A percentile compares a stretch with the other conserved stretches of the same genome.
Conservation (phyloP, 35 echinoderm and acorn worm genomes). For the Diadema setosum region DNA sequence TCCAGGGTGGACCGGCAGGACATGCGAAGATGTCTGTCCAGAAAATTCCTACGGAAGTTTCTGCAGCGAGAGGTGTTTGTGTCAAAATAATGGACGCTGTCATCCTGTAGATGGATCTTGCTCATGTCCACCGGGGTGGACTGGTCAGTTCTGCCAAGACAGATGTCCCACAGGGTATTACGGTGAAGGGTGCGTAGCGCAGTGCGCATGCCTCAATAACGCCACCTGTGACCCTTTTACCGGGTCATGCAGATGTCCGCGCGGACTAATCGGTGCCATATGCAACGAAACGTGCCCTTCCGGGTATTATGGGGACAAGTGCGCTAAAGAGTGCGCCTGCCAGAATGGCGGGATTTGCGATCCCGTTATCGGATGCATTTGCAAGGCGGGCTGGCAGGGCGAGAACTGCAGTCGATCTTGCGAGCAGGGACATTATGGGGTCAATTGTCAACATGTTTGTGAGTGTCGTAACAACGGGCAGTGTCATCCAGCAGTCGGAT, state of each 20-base stretch:
- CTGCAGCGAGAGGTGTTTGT: slow-evolving; percentile 54
- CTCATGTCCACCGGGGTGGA: slow-evolving; percentile 63
- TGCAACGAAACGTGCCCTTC: slow-evolving; percentile 58
- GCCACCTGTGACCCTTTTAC: slow-evolving; percentile 48
- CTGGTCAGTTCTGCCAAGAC: slow-evolving; percentile 41
- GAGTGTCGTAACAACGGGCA: slow-evolving; percentile 68
- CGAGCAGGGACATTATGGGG: slow-evolving; percentile 34
- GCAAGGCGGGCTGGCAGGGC: slow-evolving; percentile 63
- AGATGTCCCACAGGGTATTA: slow-evolving; percentile 38
- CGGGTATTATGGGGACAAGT: slow-evolving; percentile 54
- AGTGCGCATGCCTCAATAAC: slow-evolving; percentile 55
- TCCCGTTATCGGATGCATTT: slow-evolving; percentile 58
- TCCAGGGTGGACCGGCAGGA: slow-evolving; percentile 34
- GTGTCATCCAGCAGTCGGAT: slow-evolving; percentile 75
- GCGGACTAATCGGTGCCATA: slow-evolving; percentile 53
- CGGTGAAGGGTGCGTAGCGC: slow-evolving; percentile 35
- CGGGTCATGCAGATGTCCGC: slow-evolving; percentile 64
- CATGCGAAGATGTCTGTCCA: slow-evolving; percentile 60
- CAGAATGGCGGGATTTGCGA: slow-evolving; percentile 70
- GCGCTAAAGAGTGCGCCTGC: slow-evolving; percentile 49
- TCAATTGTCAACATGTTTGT: slow-evolving; percentile 49
- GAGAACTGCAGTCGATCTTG: slow-evolving; percentile 50
- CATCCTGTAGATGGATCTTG: slow-evolving; percentile 58
- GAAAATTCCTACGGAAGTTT: slow-evolving; percentile 33
- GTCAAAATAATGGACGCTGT: slow-evolving; percentile 65